phyloP scores from a whole-genome alignment of 1,140 invertebrate genomes.

The Reticulitermes speratus region DNA sequence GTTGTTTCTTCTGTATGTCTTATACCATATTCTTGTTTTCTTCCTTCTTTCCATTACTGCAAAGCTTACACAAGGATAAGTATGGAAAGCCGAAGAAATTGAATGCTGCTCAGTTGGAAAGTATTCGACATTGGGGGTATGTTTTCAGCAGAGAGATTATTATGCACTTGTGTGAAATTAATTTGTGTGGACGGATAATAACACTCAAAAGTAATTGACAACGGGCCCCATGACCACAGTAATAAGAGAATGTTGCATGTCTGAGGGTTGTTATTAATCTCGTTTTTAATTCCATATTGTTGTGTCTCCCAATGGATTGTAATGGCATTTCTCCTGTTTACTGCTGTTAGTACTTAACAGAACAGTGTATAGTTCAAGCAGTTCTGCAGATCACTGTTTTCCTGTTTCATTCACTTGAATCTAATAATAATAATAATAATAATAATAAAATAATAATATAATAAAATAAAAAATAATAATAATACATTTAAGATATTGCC shows the following conservation, averaged over 20 bases:
- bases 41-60: slow-evolving; percentile 52
- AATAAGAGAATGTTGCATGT: slow-evolving; percentile 18
- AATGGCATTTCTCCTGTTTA: not conserved
- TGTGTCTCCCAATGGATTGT: not conserved
- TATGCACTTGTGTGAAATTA: not conserved
- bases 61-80: slow-evolving; percentile 88
- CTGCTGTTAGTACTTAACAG: not conserved
- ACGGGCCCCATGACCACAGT: not conserved
- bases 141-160: slow-evolving; percentile 49
- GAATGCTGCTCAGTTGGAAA: slow-evolving; percentile 82
- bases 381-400: not conserved
- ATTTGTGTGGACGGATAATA: not conserved
- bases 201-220: too few relatives aligned
- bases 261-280: not conserved
- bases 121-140: slow-evolving; percentile 81
- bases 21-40: slow-evolving; percentile 20
- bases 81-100: slow-evolving; percentile 84
- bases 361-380: too few relatives aligned
- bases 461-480: too few relatives aligned
- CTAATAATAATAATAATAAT: too few relatives aligned
- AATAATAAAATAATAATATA: too few relatives aligned
- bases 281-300: not conserved
- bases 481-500: too few relatives aligned
- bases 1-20: slow-evolving; percentile 29
- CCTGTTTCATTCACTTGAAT: too few relatives aligned